phyloP scores from a whole-genome alignment of 2,797 vertebrate species.

The Thunnus albacares region DNA sequence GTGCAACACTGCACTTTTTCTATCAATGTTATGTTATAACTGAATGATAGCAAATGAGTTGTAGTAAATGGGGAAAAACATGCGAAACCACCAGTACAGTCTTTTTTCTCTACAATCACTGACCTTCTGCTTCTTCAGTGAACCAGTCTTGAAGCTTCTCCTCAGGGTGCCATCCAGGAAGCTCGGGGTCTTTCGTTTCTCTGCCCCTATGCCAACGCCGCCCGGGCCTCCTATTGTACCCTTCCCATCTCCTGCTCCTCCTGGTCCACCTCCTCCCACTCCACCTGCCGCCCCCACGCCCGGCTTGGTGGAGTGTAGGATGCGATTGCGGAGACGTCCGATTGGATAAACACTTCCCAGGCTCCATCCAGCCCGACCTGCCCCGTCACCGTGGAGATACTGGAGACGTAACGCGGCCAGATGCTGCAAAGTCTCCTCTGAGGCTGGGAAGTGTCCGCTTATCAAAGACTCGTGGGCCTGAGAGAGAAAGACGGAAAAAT shows the following conservation, averaged over 20 bases:
- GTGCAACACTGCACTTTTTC: too few species aligned
- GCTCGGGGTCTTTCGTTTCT: conserved; percentile 91
- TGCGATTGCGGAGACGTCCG: conserved; percentile 91
- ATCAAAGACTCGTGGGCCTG: conserved; percentile 95
- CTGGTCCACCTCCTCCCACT: conserved; percentile 69
- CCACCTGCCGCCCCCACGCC: conserved; percentile 79
- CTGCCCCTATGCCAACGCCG: conserved; percentile 70
- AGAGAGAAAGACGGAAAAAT: conserved; percentile 22
- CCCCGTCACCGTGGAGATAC: conserved; percentile 92
- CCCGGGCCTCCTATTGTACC: conserved; percentile 64
- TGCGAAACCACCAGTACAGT: too few species aligned
- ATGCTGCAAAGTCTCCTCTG: conserved; percentile 93
- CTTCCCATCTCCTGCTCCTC: conserved; percentile 72
- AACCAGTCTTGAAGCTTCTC: conserved; percentile 93
- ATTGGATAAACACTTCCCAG: conserved; percentile 92
- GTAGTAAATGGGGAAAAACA: neutral
- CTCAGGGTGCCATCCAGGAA: conserved; percentile 94
- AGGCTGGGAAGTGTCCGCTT: conserved; percentile 93
- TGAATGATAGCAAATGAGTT: too few species aligned
- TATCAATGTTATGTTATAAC: too few species aligned
- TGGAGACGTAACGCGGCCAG: conserved; percentile 92
- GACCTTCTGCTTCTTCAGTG: conserved; percentile 92
- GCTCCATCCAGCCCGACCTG: conserved; percentile 89
- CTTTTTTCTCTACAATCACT: conserved; percentile 4
- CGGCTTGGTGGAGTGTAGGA: conserved; percentile 92